phyloP scores from a whole-genome alignment of 2,113 vertebrate genomes.

The Polyodon spathula region DNA sequence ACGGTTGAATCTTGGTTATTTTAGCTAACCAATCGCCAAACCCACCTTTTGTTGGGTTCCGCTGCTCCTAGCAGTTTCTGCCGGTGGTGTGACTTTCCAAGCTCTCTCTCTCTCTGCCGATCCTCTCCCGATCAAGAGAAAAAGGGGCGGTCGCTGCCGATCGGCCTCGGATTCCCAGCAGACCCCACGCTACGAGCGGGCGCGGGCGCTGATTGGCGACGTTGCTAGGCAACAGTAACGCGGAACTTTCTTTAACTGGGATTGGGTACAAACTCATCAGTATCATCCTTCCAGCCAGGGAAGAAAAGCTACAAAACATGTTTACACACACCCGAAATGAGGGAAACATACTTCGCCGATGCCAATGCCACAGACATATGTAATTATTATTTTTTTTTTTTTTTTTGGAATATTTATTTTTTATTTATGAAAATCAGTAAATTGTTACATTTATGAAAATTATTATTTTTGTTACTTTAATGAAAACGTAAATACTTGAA shows the following conservation, averaged over 20 bases:
- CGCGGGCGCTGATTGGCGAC: slow-evolving; percentile 34
- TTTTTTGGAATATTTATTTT: too few species aligned
- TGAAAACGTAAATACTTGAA: too few species aligned
- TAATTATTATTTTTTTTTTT: too few species aligned
- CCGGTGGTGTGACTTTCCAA: slow-evolving; percentile 28
- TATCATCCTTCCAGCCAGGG: too few species aligned
- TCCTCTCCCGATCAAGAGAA: slow-evolving; percentile 38
- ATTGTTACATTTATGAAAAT: too few species aligned
- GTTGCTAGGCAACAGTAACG: slow-evolving; percentile 42
- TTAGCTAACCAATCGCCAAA: slow-evolving; percentile 13
- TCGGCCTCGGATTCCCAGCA: slow-evolving; percentile 56
- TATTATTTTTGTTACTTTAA: too few species aligned
- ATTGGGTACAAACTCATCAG: background rate
- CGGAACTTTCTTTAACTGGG: slow-evolving; percentile 9
- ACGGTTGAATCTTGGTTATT: background rate
- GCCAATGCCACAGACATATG: too few species aligned
- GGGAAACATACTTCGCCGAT: too few species aligned
- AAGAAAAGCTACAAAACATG: too few species aligned
- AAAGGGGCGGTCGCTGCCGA: slow-evolving; percentile 61
- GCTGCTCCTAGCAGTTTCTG: slow-evolving; percentile 31
- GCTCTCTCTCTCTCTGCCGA: slow-evolving; percentile 34
- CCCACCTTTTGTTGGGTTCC: slow-evolving; percentile 37
- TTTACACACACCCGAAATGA: too few species aligned
- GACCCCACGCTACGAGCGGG: slow-evolving; percentile 27
- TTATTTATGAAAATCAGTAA: too few species aligned